Conservation (phyloP, 2,113 vertebrate genomes). For the Malurus melanocephalus region DNA sequence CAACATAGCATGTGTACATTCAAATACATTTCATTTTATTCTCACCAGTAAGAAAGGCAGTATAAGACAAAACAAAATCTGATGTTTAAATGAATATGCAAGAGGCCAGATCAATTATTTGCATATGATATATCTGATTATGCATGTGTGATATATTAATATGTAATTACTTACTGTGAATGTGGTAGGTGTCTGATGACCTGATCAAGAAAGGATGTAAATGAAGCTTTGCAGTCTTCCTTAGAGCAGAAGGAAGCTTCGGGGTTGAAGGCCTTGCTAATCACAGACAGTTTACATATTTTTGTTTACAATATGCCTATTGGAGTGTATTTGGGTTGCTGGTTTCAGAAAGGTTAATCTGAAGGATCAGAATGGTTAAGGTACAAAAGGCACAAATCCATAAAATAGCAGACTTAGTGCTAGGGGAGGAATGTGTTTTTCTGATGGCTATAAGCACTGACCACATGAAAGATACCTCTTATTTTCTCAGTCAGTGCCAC, state of each 20-base stretch:
- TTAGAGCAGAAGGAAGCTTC: background rate
- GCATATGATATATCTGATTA: background rate
- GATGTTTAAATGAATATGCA: background rate
- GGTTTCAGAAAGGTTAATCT: background rate
- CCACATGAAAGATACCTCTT: background rate
- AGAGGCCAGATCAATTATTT: background rate
- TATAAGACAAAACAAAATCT: background rate
- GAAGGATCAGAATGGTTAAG: background rate
- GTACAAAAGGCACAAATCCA: background rate
- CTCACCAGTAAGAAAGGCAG: background rate
- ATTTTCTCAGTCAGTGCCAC: background rate
- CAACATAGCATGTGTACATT: background rate
- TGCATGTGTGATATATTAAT: background rate
- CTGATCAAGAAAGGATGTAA: background rate
- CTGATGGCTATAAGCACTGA: background rate
- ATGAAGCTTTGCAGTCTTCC: background rate
- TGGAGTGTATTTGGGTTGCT: background rate
- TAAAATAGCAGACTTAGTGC: background rate
- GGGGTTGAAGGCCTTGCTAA: background rate
- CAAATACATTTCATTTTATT: background rate
- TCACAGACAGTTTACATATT: background rate
- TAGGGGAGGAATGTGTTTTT: background rate
- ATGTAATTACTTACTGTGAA: background rate
- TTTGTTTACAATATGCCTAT: background rate
- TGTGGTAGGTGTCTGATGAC: background rate